Conservation (phyloP, 37 sponge, comb jelly and placozoan species). For the Ianthella basta region DNA sequence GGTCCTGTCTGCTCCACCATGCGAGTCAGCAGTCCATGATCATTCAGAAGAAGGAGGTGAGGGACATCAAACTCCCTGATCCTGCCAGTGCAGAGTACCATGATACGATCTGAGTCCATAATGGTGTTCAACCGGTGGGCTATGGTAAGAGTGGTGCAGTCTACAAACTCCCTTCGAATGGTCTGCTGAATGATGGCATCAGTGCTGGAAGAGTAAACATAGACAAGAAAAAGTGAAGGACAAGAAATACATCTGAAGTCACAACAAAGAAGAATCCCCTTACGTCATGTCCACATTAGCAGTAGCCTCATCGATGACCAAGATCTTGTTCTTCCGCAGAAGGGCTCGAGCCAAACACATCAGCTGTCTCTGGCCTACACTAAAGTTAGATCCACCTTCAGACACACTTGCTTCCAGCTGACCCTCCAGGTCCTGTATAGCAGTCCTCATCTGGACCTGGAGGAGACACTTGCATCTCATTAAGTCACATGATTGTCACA, state of each 20-base stretch:
- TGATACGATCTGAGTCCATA: slow-evolving; percentile 84
- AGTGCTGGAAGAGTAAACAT: slow-evolving; percentile 57
- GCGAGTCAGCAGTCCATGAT: slow-evolving; percentile 31
- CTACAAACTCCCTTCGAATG: slow-evolving; percentile 69
- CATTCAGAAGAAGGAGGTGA: slow-evolving; percentile 40
- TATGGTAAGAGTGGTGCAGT: slow-evolving; percentile 86
- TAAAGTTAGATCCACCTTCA: slow-evolving; percentile 85
- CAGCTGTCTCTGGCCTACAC: slow-evolving; percentile 87
- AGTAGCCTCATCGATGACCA: slow-evolving; percentile 88
- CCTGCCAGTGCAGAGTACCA: slow-evolving; percentile 67
- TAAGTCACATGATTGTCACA: too few species aligned
- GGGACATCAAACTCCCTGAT: slow-evolving; percentile 61
- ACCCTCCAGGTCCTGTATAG: slow-evolving; percentile 53
- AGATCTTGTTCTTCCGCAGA: slow-evolving; percentile 78
- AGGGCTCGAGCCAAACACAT: slow-evolving; percentile 85
- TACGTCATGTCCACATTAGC: slow-evolving; percentile 82
- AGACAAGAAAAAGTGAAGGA: too few species aligned
- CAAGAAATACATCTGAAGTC: too few species aligned
- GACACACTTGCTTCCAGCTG: slow-evolving; percentile 59
- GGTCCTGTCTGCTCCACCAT: slow-evolving; percentile 65
- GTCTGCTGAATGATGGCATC: slow-evolving; percentile 86
- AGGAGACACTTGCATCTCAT: too few species aligned
- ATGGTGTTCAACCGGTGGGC: slow-evolving; percentile 94
- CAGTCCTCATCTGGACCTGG: too few species aligned
- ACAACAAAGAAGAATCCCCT: too few species aligned